Evolutionary conservation across 2,888 invertebrate genomes (phyloP).

Genomic region (Agonopterix arenella): DNA sequence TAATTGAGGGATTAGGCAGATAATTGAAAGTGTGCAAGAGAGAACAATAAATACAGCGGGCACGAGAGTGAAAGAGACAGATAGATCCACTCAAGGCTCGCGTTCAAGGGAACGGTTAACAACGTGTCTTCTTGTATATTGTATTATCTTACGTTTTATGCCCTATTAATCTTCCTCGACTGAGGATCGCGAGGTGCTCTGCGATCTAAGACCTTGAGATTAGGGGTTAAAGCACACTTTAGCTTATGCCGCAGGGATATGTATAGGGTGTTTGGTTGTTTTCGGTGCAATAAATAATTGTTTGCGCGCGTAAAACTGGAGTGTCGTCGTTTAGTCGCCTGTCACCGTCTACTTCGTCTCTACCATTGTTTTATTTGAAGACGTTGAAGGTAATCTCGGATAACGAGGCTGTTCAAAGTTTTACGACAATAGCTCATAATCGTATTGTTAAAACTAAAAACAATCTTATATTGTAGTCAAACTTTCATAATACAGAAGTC

Average conservation of each 20-base stretch:
- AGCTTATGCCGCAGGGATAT: constrained; percentile 16
- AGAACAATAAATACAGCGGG: constrained; percentile 30
- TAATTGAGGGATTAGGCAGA: constrained; percentile 82
- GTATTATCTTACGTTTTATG: constrained; percentile 77
- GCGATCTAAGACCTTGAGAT: constrained; percentile 33
- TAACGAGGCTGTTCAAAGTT: constrained; percentile 42
- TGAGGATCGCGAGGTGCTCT: constrained; percentile 29
- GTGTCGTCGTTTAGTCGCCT: constrained; percentile 51
- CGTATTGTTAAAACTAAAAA: no score
- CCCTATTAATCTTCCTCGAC: constrained; percentile 73
- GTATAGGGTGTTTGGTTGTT: constrained; percentile 49
- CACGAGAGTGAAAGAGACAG: constrained; percentile 44
- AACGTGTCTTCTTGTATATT: constrained; percentile 81
- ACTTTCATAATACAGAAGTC: no score
- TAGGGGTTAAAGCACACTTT: constrained; percentile 32
- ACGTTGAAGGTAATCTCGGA: constrained; percentile 55
- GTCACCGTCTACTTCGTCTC: constrained; percentile 38
- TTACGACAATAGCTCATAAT: not conserved
- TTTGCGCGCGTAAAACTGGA: constrained; percentile 70
- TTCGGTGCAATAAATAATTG: constrained; percentile 72
- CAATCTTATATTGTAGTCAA: no score
- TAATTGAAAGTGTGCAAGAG: constrained; percentile 78
- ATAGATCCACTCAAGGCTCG: constrained; percentile 42
- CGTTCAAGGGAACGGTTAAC: constrained; percentile 76
- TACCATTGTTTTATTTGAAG: constrained; percentile 52